Conservation (phyloP, 2,113 vertebrate species). For the Dissostichus mawsoni region DNA sequence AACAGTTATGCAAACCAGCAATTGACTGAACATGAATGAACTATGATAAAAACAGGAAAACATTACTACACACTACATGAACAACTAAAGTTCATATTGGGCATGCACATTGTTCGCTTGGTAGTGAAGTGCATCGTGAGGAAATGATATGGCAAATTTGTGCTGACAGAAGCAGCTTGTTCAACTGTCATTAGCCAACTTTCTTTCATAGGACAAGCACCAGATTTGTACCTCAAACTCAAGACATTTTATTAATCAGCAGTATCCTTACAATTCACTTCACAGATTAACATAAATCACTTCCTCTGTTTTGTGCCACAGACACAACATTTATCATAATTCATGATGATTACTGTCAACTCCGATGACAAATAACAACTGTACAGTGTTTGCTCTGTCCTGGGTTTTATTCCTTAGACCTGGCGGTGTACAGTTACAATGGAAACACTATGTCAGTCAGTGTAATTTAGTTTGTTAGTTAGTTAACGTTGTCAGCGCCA, state of each 20-base stretch:
- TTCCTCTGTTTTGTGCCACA: neutral
- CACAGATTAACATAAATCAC: neutral
- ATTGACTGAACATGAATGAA: too few relatives aligned
- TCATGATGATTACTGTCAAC: neutral
- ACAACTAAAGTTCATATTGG: neutral
- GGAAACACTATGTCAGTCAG: too few relatives aligned
- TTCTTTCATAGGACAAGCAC: neutral
- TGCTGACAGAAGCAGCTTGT: neutral
- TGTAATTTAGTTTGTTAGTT: too few relatives aligned
- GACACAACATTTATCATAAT: neutral
- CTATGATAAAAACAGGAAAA: too few relatives aligned
- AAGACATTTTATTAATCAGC: neutral
- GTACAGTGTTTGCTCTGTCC: neutral
- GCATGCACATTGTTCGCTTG: neutral
- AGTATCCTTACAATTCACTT: too few relatives aligned
- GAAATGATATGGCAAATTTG: neutral
- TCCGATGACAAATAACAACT: neutral
- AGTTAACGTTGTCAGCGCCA: too few relatives aligned
- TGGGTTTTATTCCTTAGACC: too few relatives aligned
- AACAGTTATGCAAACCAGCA: too few relatives aligned
- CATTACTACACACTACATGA: too few relatives aligned
- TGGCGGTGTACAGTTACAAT: too few relatives aligned
- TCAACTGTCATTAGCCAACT: neutral
- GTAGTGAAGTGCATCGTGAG: too few relatives aligned
- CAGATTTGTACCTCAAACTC: too few relatives aligned